These are phyloP conservation scores for Athetis lepigone DNA, from an alignment of 2,888 invertebrate species.

Conservation along the genomic window DNA sequence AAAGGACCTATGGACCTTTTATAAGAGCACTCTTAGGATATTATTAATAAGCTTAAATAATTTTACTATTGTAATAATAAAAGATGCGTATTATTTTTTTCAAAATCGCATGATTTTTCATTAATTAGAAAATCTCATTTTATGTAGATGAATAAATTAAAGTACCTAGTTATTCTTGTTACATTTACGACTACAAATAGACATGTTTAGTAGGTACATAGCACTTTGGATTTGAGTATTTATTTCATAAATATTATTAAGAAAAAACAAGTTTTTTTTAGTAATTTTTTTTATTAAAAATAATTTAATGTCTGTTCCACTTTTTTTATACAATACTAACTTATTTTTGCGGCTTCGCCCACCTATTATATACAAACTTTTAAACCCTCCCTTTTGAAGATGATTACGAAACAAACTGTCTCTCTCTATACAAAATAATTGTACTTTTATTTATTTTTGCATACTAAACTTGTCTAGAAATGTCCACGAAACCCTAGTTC, in stretches of 20 bases:
- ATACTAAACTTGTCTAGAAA: constrained; percentile 42
- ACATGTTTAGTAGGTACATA: constrained; percentile 38
- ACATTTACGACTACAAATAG: constrained; percentile 22
- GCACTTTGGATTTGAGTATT: neutral
- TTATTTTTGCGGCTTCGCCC: too few relatives aligned
- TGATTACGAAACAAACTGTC: too few relatives aligned
- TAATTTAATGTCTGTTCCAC: neutral
- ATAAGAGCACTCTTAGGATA: constrained; percentile 36
- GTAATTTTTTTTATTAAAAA: neutral
- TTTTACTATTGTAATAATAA: constrained; percentile 49
- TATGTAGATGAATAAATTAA: constrained; percentile 44
- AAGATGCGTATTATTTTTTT: constrained; percentile 56
- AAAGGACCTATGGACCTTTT: constrained; percentile 28
- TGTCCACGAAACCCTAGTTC: constrained; percentile 24
- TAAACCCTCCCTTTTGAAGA: too few relatives aligned
- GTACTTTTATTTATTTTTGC: neutral
- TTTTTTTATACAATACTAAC: neutral
- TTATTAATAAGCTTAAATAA: constrained; percentile 43
- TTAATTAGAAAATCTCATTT: constrained; percentile 37
- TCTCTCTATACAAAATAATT: too few relatives aligned
- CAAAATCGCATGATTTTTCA: constrained; percentile 52
- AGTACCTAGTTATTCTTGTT: constrained; percentile 50
- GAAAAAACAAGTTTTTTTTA: neutral
- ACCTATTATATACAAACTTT: too few relatives aligned
- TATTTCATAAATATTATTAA: neutral